Conservation (phyloP, 2,113 vertebrate genomes). For the Sialia sialis region DNA sequence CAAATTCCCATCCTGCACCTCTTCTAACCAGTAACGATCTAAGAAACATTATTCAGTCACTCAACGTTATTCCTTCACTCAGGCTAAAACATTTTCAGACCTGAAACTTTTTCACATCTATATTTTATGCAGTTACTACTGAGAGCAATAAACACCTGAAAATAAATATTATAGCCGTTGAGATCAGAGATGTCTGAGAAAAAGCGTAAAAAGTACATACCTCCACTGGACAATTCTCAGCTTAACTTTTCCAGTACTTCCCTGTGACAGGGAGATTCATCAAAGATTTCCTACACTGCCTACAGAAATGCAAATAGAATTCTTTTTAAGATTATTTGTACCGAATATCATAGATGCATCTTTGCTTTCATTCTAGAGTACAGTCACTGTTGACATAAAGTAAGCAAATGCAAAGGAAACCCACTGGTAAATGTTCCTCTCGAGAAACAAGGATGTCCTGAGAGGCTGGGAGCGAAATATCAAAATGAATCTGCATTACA, state of each 20-base stretch:
- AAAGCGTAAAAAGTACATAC: background rate
- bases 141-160: background rate
- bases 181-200: background rate
- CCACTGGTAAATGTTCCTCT: background rate
- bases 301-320: background rate
- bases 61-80: background rate
- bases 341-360: background rate
- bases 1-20: background rate
- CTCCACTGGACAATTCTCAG: rapidly evolving
- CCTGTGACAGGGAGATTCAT: background rate
- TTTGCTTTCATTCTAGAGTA: background rate
- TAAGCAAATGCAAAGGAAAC: background rate
- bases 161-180: background rate
- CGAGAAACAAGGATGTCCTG: background rate
- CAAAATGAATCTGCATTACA: background rate
- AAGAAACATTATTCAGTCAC: background rate
- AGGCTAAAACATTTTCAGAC: background rate
- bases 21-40: background rate
- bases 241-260: background rate
- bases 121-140: background rate
- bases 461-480: background rate
- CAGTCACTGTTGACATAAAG: background rate
- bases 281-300: background rate
- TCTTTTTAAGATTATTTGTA: background rate
- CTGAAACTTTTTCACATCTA: background rate